Evolutionary conservation across 1,140 invertebrate species (phyloP).

Genomic region (Eufriesea mexicana): DNA sequence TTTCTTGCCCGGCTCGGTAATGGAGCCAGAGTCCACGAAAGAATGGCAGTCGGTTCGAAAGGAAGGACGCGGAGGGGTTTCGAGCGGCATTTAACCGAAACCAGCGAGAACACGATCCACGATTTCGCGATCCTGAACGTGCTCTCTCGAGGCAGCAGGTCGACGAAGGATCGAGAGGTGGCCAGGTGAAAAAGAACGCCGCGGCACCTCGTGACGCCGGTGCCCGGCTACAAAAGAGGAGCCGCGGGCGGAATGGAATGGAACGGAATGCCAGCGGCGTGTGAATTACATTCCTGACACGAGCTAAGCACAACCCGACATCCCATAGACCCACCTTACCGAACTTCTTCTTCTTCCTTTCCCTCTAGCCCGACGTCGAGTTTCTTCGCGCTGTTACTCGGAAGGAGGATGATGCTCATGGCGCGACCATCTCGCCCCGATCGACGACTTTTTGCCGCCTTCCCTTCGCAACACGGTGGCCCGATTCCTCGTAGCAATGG

Average conservation of each 20-base stretch:
- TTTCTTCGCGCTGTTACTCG: constrained; percentile 22
- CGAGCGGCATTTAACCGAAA: constrained; percentile 44
- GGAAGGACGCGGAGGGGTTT: too few relatives aligned
- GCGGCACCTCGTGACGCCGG: constrained; percentile 43
- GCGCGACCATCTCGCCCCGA: constrained; percentile 44
- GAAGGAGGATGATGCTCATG: constrained; percentile 6
- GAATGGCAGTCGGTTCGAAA: constrained; percentile 22
- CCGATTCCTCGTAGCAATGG: constrained; percentile 23
- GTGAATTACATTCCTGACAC: constrained; percentile 80
- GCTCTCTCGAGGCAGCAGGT: neutral
- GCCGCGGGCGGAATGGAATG: constrained; percentile 72
- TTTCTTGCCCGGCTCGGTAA: constrained; percentile 57
- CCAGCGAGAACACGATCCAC: constrained; percentile 21
- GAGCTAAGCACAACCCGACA: constrained; percentile 72
- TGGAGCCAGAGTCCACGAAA: constrained; percentile 50
- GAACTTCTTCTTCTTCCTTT: constrained; percentile 60
- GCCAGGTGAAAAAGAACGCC: constrained; percentile 59
- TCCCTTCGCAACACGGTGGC: constrained; percentile 32
- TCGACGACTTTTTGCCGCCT: constrained; percentile 57
- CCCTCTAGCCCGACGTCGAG: constrained; percentile 15
- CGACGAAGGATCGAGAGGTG: constrained; percentile 21
- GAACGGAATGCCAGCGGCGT: constrained; percentile 75
- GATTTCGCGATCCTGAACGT: constrained; percentile 44
- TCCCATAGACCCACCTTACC: constrained; percentile 69
- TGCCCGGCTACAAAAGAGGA: constrained; percentile 62